Percentiles rank a stretch among this genome's conserved stretches.
phyloP scores from a whole-genome alignment of 2,113 vertebrate species.

The Panurus biarmicus region DNA sequence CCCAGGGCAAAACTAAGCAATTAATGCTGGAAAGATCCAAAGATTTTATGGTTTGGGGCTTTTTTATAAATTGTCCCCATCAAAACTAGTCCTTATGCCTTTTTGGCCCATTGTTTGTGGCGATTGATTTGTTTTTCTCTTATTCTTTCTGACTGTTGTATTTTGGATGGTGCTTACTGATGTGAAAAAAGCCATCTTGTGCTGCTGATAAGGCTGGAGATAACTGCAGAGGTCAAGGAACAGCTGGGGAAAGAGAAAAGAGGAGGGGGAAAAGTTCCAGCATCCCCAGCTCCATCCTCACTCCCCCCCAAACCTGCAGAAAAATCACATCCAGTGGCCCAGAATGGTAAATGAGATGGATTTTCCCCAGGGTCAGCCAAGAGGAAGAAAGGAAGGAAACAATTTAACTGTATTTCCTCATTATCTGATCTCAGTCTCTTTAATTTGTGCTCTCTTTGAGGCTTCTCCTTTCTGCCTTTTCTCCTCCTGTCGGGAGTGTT shows the following conservation, averaged over 20 bases:
- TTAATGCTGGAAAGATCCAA: conserved; percentile 16
- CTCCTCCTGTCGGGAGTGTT: not conserved
- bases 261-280: not conserved
- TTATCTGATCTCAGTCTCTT: conserved; percentile 37
- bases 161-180: conserved; percentile 66
- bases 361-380: not conserved
- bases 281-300: not conserved
- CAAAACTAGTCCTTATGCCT: not conserved
- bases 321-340: not conserved
- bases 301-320: not conserved
- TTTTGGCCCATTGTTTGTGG: conserved; percentile 12
- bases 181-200: conserved; percentile 70
- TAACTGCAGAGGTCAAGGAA: conserved; percentile 65
- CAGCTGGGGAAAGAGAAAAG: not conserved
- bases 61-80: conserved; percentile 43
- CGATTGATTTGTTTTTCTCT: conserved; percentile 69
- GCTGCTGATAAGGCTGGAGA: conserved; percentile 66
- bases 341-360: conserved; percentile 3
- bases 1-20: not conserved
- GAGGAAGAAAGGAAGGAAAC: conserved; percentile 25
- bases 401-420: conserved; percentile 1
- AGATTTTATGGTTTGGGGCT: not conserved
- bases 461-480: not conserved
- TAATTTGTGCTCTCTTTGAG: conserved; percentile 34
- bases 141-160: conserved; percentile 63